Conservation (phyloP, 1,140 invertebrate genomes). For the Papilio glaucus region DNA sequence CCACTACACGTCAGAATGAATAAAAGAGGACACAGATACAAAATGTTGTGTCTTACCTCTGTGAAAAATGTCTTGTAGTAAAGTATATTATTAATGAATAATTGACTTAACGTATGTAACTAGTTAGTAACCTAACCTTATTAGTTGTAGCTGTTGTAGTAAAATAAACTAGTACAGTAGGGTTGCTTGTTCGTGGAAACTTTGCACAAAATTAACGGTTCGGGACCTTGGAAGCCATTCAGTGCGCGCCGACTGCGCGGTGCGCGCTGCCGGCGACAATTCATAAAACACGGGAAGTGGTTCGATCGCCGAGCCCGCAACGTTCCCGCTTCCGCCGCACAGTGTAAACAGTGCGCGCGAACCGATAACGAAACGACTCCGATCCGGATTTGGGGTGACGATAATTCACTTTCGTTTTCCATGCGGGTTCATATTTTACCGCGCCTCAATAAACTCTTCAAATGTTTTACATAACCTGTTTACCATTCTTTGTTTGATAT, state of each 20-base stretch:
- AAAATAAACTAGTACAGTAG: no score
- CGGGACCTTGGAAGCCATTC: conserved; percentile 26
- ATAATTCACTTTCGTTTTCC: conserved; percentile 48
- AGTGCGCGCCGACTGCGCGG: no score
- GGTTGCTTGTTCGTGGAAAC: neutral
- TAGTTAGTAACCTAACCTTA: no score
- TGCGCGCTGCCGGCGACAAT: conserved; percentile 43
- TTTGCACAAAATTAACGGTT: conserved; percentile 12
- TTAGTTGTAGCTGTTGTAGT: no score
- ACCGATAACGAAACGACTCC: conserved; percentile 42
- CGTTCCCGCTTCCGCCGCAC: conserved; percentile 39
- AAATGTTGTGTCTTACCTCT: no score
- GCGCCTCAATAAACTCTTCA: neutral
- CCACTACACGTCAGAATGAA: no score
- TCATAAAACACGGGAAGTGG: conserved; percentile 55
- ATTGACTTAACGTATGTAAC: no score
- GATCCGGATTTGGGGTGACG: conserved; percentile 36
- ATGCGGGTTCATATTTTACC: neutral
- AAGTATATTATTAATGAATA: no score
- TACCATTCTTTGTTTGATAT: neutral
- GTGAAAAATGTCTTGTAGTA: no score
- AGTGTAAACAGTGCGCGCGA: conserved; percentile 44
- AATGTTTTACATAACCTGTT: neutral
- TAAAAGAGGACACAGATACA: no score
- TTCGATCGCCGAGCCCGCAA: conserved; percentile 48